phyloP scores from a whole-genome alignment of 2,888 invertebrate species.

The Epinotia brunnichana region DNA sequence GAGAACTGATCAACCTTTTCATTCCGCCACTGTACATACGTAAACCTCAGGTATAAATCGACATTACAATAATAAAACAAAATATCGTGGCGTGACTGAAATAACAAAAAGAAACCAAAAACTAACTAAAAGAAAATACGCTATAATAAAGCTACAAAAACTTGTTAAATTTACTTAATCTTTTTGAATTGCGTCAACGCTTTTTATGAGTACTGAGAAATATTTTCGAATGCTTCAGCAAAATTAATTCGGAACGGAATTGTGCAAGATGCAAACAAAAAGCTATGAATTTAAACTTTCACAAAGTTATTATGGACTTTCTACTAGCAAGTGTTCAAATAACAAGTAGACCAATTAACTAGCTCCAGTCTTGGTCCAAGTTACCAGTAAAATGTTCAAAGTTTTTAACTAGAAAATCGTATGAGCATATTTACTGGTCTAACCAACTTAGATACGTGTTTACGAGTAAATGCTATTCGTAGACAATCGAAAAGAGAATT shows the following conservation, averaged over 20 bases:
- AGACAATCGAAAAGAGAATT: too few species aligned
- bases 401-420: neutral
- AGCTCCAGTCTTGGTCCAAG: conserved; percentile 6
- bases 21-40: too few species aligned
- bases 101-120: too few species aligned
- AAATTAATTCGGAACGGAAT: neutral
- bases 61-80: too few species aligned
- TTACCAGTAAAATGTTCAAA: neutral
- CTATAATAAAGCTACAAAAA: too few species aligned
- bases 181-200: neutral
- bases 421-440: neutral
- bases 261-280: conserved; percentile 1
- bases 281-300: neutral
- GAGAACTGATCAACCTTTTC: too few species aligned
- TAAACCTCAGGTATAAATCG: too few species aligned
- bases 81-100: too few species aligned
- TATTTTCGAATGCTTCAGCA: neutral
- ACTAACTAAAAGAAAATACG: too few species aligned
- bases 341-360: conserved; percentile 3
- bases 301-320: conserved; percentile 11
- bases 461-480: neutral
- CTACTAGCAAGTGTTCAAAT: conserved; percentile 4
- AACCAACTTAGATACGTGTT: neutral
- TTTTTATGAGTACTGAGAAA: neutral
- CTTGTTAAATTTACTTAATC: too few species aligned